These are phyloP conservation scores for Pseudopleuronectes americanus DNA, from an alignment of 2,797 vertebrate genomes.

Conservation along the genomic window DNA sequence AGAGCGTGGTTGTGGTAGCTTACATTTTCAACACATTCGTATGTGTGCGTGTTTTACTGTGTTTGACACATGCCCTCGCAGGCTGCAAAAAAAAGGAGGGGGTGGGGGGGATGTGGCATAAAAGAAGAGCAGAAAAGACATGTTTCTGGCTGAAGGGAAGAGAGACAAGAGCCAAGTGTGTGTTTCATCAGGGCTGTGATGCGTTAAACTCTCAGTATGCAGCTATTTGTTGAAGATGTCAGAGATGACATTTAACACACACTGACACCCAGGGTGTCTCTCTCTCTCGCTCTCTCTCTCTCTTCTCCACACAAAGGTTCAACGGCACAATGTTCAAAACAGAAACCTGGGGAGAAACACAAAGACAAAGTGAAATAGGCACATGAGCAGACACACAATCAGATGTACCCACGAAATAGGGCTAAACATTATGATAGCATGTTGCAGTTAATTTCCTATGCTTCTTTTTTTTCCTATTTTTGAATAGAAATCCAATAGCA, in stretches of 20 bases:
- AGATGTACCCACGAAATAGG: neutral
- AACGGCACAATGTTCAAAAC: conserved; percentile 23
- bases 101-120: neutral
- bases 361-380: conserved; percentile 27
- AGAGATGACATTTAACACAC: conserved; percentile 69
- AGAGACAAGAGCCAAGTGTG: conserved; percentile 29
- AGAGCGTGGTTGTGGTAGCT: too few species aligned
- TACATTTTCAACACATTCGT: neutral
- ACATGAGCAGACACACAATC: neutral
- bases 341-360: conserved; percentile 15
- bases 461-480: too few species aligned
- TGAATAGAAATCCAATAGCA: too few species aligned
- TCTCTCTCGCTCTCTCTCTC: neutral
- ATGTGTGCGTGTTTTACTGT: conserved; percentile 1
- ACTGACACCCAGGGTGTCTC: conserved; percentile 30
- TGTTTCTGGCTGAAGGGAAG: conserved; percentile 6
- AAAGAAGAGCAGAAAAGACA: neutral
- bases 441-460: neutral
- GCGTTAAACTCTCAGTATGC: conserved; percentile 53
- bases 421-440: neutral
- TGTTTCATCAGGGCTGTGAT: conserved; percentile 47
- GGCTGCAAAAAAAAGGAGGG: neutral
- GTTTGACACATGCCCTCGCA: neutral
- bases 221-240: conserved; percentile 72
- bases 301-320: conserved; percentile 30